A percentile compares a stretch with the other conserved stretches of the same genome.
These are phyloP conservation scores for Arrhamphus sclerolepis DNA, from an alignment of 2,797 vertebrate genomes.

Conservation along the genomic window DNA sequence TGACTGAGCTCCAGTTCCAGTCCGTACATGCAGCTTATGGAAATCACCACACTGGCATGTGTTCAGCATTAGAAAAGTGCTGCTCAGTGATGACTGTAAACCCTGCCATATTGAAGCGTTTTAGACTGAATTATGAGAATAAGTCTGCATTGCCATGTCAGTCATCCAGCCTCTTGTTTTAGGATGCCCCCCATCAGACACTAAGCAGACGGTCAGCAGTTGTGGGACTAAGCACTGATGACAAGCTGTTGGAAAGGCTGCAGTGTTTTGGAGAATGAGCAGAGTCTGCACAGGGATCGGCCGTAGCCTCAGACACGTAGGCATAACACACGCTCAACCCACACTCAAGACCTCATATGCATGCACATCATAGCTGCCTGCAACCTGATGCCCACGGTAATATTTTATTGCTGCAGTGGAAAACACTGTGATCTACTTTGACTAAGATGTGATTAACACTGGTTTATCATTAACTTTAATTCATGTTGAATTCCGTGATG, in stretches of 20 bases:
- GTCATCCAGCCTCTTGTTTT: constrained; percentile 61
- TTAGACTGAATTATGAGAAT: constrained; percentile 24
- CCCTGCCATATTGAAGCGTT: constrained; percentile 30
- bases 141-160: constrained; percentile 57
- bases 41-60: constrained; percentile 38
- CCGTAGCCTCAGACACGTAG: constrained; percentile 42
- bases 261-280: constrained; percentile 44
- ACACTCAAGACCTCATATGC: constrained; percentile 35
- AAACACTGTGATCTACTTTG: constrained; percentile 34
- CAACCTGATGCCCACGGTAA: constrained; percentile 45
- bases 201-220: constrained; percentile 47
- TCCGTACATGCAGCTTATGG: constrained; percentile 49
- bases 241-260: constrained; percentile 66
- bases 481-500: constrained; percentile 11
- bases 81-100: background rate
- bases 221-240: constrained; percentile 62
- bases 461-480: constrained; percentile 29
- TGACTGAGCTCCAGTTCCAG: constrained; percentile 43
- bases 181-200: constrained; percentile 45
- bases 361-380: constrained; percentile 41
- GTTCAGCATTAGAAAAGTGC: constrained; percentile 27
- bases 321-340: constrained; percentile 20
- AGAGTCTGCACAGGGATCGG: constrained; percentile 49
- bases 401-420: constrained; percentile 47
- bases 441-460: constrained; percentile 22